Percentiles rank a stretch among this genome's conserved stretches.
Evolutionary conservation across 2,113 vertebrate genomes (phyloP).

Genomic region (Atherinomorus stipes): DNA sequence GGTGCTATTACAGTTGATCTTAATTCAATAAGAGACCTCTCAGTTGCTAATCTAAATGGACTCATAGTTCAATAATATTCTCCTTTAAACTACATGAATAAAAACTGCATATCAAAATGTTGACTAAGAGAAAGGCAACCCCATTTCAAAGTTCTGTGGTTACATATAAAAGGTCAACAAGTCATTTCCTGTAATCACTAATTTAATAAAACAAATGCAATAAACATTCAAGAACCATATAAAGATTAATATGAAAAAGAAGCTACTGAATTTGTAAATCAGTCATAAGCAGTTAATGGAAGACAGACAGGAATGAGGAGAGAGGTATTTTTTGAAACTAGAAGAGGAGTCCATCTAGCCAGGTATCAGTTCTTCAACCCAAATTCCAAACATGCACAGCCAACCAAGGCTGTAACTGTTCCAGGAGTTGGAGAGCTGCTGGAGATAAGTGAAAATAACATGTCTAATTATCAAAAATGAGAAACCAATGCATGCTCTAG

Average conservation of each 20-base stretch:
- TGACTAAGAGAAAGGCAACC: not conserved
- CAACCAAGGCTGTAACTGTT: constrained; percentile 28
- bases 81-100: not conserved
- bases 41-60: not conserved
- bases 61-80: not conserved
- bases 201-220: not conserved
- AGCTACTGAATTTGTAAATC: not conserved
- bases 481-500: not conserved
- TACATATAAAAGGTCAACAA: not conserved
- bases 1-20: not conserved
- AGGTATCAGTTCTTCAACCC: too few relatives aligned
- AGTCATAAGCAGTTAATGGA: not conserved
- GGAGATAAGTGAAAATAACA: constrained; percentile 28
- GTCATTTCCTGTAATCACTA: not conserved
- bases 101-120: not conserved
- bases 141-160: not conserved
- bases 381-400: not conserved
- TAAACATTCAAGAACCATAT: not conserved
- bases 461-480: constrained; percentile 37
- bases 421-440: constrained; percentile 1
- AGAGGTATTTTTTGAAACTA: not conserved
- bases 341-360: too few relatives aligned
- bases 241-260: constrained; percentile 1
- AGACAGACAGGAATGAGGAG: not conserved
- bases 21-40: too few relatives aligned